A percentile compares a stretch with the other conserved stretches of the same genome.
phyloP scores from a whole-genome alignment of 2,797 vertebrate genomes.

The Enteromius unitaeniatus region DNA sequence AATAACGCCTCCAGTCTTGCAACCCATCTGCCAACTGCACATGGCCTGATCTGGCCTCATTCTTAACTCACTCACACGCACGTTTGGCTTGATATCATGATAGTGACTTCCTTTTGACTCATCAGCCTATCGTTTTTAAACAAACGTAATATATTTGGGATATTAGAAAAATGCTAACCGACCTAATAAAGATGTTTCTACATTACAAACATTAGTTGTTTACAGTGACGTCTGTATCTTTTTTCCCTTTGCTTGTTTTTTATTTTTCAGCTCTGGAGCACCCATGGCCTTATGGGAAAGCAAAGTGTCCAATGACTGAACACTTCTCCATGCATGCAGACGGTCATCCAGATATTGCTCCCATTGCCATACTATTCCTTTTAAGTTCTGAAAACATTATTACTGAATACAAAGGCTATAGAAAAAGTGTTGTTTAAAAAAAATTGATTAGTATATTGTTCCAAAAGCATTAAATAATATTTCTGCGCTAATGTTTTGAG shows the following conservation, averaged over 20 bases:
- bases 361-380: not conserved
- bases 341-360: not conserved
- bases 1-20: slow-evolving; percentile 75
- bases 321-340: not conserved
- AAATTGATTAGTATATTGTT: too few species aligned
- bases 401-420: not conserved
- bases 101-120: not conserved
- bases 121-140: not conserved
- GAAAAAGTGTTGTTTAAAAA: too few species aligned
- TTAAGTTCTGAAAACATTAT: not conserved
- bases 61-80: not conserved
- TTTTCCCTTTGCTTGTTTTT: not conserved
- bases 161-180: not conserved
- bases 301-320: not conserved
- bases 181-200: not conserved
- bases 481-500: not conserved
- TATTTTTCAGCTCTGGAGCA: not conserved
- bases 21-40: slow-evolving; percentile 69
- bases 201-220: not conserved
- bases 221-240: not conserved
- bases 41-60: slow-evolving; percentile 61
- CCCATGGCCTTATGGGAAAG: not conserved
- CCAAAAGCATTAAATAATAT: not conserved
- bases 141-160: not conserved
- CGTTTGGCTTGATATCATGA: not conserved